Conservation (phyloP, 2,888 invertebrate species). For the Cynaeus angustus region DNA sequence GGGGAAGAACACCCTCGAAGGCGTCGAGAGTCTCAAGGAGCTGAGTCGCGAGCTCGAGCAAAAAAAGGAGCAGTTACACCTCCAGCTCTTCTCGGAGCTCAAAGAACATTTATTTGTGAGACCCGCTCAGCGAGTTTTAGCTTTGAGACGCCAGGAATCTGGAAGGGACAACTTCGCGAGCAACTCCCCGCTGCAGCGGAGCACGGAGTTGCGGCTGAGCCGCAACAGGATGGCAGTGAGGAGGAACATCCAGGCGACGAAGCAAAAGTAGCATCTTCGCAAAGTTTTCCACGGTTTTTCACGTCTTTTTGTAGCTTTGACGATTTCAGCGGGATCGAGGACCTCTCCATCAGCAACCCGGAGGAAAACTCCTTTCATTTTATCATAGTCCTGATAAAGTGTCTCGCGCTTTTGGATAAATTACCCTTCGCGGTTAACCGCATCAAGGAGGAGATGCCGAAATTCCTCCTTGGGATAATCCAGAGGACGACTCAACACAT, state of each 20-base stretch:
- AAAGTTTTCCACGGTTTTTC: not conserved
- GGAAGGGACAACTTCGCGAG: conserved; percentile 72
- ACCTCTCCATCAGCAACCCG: conserved; percentile 75
- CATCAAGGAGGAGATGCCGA: conserved; percentile 88
- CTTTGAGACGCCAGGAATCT: conserved; percentile 78
- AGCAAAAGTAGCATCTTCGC: conserved; percentile 51
- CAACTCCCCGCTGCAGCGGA: conserved; percentile 75
- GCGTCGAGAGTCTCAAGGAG: conserved; percentile 89
- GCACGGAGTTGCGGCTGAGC: conserved; percentile 75
- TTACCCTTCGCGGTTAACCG: conserved; percentile 91
- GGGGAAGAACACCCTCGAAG: conserved; percentile 83
- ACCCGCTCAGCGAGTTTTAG: conserved; percentile 68
- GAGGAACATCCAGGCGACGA: conserved; percentile 73
- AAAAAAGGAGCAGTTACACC: conserved; percentile 80
- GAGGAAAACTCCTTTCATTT: conserved; percentile 80
- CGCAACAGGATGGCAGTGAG: conserved; percentile 74
- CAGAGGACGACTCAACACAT: conserved; percentile 86
- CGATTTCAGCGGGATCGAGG: conserved; percentile 74
- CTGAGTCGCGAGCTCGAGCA: conserved; percentile 83
- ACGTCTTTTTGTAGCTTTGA: conserved; percentile 36
- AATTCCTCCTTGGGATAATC: conserved; percentile 86
- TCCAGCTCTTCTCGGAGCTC: conserved; percentile 81
- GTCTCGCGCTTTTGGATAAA: conserved; percentile 87
- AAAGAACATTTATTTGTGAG: conserved; percentile 80
- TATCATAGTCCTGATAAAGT: conserved; percentile 88